Evolutionary conservation across 2,113 vertebrate species (phyloP).

Genomic region (Micronisus gabar): DNA sequence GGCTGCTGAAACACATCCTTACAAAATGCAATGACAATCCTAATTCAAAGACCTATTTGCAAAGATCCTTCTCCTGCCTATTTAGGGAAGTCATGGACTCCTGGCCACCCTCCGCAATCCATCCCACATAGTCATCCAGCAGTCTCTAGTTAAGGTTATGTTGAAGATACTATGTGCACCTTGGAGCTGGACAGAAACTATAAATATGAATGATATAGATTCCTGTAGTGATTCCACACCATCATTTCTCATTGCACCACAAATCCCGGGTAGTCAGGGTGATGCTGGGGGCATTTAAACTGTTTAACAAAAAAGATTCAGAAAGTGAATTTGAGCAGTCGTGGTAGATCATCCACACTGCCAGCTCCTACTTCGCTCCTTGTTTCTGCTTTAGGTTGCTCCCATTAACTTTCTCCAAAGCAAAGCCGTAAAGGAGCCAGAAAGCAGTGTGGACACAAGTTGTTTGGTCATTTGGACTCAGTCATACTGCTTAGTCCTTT

Average conservation of each 20-base stretch:
- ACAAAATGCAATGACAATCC: not conserved
- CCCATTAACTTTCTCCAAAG: not conserved
- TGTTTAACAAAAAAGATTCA: not conserved
- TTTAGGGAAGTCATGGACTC: not conserved
- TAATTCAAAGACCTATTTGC: not conserved
- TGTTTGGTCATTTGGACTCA: not conserved
- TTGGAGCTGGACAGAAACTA: not conserved
- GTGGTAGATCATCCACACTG: not conserved
- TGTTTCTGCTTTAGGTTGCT: not conserved
- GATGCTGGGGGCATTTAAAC: not conserved
- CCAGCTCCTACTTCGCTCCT: not conserved
- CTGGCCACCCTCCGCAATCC: not conserved
- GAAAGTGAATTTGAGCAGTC: not conserved
- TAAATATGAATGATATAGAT: not conserved
- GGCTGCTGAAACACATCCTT: not conserved
- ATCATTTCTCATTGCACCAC: not conserved
- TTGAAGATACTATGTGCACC: not conserved
- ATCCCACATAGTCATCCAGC: rapidly evolving
- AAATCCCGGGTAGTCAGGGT: not conserved
- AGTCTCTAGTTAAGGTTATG: not conserved
- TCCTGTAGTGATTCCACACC: not conserved
- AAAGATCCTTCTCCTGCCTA: not conserved
- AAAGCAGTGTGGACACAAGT: not conserved
- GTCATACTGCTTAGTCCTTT: not conserved
- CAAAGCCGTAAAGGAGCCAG: not conserved